Evolutionary conservation across 2,888 invertebrate species (phyloP).

Genomic region (Clivina fossor): DNA sequence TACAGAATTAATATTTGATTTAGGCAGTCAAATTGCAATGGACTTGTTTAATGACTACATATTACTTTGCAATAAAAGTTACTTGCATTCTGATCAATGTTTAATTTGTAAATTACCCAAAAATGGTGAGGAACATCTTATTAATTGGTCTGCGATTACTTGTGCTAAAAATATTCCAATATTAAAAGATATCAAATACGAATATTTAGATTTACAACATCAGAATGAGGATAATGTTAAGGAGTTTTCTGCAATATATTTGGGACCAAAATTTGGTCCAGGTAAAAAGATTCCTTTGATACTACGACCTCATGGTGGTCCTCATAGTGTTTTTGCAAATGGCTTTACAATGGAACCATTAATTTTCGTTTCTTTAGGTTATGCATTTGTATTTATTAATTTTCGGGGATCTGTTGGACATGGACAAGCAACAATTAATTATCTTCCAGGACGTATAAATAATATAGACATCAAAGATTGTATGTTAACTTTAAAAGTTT

Average conservation of each 20-base stretch:
- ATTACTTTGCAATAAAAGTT: slow-evolving; percentile 56
- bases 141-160: slow-evolving; percentile 56
- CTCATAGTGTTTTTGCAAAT: slow-evolving; percentile 69
- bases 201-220: slow-evolving; percentile 58
- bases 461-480: slow-evolving; percentile 80
- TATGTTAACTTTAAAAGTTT: slow-evolving; percentile 63
- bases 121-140: slow-evolving; percentile 49
- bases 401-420: slow-evolving; percentile 78
- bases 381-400: slow-evolving; percentile 67
- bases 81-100: slow-evolving; percentile 56
- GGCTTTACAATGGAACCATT: slow-evolving; percentile 63
- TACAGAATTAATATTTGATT: slow-evolving; percentile 54
- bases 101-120: slow-evolving; percentile 54
- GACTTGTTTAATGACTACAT: slow-evolving; percentile 59
- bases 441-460: slow-evolving; percentile 73
- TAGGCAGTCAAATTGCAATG: slow-evolving; percentile 57
- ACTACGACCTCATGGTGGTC: slow-evolving; percentile 82
- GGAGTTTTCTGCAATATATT: slow-evolving; percentile 65
- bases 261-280: slow-evolving; percentile 57
- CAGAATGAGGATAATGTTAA: slow-evolving; percentile 58
- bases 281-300: slow-evolving; percentile 65
- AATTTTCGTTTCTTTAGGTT: slow-evolving; percentile 65
- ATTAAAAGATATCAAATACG: slow-evolving; percentile 52
- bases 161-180: slow-evolving; percentile 48
- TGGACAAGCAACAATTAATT: slow-evolving; percentile 71